Percentiles rank a stretch among this genome's conserved stretches.
These are phyloP conservation scores for Dorcus hopei DNA, from an alignment of 2,888 invertebrate species.

Conservation along the genomic window DNA sequence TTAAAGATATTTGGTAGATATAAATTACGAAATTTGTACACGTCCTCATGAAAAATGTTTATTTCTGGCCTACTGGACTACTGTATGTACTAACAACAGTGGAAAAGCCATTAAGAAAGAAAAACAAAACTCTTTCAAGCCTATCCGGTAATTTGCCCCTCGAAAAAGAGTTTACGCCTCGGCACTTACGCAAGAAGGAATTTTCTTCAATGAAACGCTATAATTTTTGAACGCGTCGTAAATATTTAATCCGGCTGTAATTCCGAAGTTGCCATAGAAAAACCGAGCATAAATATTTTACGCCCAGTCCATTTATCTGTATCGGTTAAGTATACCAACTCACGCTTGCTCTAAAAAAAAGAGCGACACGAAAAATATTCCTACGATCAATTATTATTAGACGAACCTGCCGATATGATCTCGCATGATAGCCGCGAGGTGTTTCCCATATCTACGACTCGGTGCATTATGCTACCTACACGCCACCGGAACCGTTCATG, in stretches of 20 bases:
- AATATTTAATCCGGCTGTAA: no score
- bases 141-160: no score
- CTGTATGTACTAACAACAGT: no score
- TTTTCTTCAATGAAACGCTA: background rate
- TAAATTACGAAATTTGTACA: no score
- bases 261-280: no score
- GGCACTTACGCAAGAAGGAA: background rate
- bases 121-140: no score
- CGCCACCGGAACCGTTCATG: constrained; percentile 51
- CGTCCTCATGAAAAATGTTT: no score
- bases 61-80: no score
- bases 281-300: no score
- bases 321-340: constrained; percentile 8
- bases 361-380: constrained; percentile 20
- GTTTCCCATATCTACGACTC: constrained; percentile 29
- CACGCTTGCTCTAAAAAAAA: constrained; percentile 19
- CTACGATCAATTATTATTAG: constrained; percentile 30
- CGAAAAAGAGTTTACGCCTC: no score
- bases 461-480: constrained; percentile 30
- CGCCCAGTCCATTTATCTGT: background rate
- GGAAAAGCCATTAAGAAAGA: no score
- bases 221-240: background rate
- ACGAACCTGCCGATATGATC: constrained; percentile 26
- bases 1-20: no score
- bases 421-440: constrained; percentile 28